A percentile compares a stretch with the other conserved stretches of the same genome.
These are phyloP conservation scores for Ophioninae sp. DNA, from an alignment of 2,888 invertebrate genomes.

Conservation along the genomic window DNA sequence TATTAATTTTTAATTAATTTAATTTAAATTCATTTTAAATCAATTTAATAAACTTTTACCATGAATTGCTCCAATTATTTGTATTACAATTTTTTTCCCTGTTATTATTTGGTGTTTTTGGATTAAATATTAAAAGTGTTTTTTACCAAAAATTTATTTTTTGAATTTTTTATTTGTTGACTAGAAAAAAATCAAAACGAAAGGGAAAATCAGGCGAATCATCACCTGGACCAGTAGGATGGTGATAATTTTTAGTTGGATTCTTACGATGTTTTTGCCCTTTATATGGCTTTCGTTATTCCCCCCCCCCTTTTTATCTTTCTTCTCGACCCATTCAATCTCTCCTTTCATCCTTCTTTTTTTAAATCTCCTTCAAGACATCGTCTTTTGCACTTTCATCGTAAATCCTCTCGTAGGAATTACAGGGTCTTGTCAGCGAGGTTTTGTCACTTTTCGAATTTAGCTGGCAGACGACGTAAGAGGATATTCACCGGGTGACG, in stretches of 20 bases:
- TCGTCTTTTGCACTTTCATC: conserved; percentile 28
- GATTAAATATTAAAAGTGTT: too few relatives aligned
- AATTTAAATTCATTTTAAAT: too few relatives aligned
- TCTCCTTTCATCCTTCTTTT: neutral
- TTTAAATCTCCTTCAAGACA: neutral
- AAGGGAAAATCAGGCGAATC: neutral
- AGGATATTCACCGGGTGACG: conserved; percentile 52
- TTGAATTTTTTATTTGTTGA: too few relatives aligned
- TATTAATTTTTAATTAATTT: too few relatives aligned
- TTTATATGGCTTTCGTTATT: neutral
- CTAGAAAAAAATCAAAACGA: too few relatives aligned
- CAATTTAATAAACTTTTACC: too few relatives aligned
- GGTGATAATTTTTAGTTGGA: neutral
- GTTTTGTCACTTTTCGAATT: conserved; percentile 12
- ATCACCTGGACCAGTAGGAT: neutral
- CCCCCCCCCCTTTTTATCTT: too few relatives aligned
- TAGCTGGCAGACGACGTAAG: conserved; percentile 50
- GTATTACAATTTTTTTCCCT: too few relatives aligned
- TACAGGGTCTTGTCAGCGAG: neutral
- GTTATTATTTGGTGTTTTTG: too few relatives aligned
- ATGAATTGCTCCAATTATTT: too few relatives aligned
- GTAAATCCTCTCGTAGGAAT: conserved; percentile 15
- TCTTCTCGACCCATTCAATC: neutral
- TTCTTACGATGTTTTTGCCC: neutral
- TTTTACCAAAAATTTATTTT: too few relatives aligned